Conservation (phyloP, 2,797 vertebrate species). For the Anabas testudineus region DNA sequence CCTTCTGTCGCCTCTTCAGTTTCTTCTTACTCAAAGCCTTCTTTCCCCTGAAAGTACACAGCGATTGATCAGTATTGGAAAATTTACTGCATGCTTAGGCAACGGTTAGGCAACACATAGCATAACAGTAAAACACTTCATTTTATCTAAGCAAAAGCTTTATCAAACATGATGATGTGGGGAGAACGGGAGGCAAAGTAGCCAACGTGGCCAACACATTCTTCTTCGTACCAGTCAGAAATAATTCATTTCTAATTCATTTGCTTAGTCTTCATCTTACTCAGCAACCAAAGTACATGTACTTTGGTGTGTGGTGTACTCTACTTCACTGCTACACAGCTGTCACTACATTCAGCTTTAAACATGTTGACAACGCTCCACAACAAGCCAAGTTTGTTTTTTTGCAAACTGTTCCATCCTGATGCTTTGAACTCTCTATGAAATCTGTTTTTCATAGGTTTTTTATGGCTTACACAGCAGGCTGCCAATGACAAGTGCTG, state of each 20-base stretch:
- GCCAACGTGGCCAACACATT: not conserved
- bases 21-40: constrained; percentile 99
- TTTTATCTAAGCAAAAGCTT: not conserved
- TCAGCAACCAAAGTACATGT: not conserved
- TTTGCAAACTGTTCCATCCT: not conserved
- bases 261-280: not conserved
- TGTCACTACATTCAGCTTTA: constrained; percentile 5
- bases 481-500: not conserved
- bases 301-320: not conserved
- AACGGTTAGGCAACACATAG: not conserved
- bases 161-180: not conserved
- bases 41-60: constrained; percentile 90
- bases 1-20: constrained; percentile 97
- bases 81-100: not conserved
- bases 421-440: constrained; percentile 7
- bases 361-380: constrained; percentile 9
- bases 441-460: constrained; percentile 1
- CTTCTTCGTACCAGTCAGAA: not conserved
- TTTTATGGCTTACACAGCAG: constrained; percentile 9
- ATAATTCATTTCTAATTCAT: no score
- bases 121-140: not conserved
- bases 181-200: not conserved
- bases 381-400: constrained; percentile 12
- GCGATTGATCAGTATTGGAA: constrained; percentile 21
- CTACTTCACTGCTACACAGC: not conserved